Conservation (phyloP, 2,113 vertebrate genomes). For the Ictidomys tridecemlineatus region DNA sequence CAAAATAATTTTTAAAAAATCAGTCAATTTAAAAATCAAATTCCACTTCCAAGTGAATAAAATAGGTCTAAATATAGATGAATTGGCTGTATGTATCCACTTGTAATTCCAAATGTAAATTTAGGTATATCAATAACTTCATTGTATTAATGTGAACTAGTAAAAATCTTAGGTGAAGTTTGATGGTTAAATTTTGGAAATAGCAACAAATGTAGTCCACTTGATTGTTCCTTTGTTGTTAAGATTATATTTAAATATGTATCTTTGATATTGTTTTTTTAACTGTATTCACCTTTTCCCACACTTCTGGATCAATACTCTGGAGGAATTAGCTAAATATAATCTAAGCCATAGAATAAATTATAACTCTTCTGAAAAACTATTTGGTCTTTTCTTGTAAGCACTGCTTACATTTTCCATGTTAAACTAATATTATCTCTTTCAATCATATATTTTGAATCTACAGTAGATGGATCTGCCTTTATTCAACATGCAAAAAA, state of each 20-base stretch:
- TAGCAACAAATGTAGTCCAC: background rate
- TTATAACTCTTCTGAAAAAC: slow-evolving; percentile 23
- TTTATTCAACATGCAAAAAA: slow-evolving; percentile 8
- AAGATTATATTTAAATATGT: background rate
- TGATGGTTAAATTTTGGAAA: slow-evolving; percentile 48
- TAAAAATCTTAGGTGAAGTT: background rate
- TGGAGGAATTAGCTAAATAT: slow-evolving; percentile 40
- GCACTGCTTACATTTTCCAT: background rate
- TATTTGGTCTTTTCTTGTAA: background rate
- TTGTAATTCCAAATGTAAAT: slow-evolving; percentile 1
- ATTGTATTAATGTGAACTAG: background rate
- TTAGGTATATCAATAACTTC: background rate
- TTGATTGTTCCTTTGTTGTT: background rate
- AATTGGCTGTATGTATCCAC: background rate
- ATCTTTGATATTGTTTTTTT: slow-evolving; percentile 46
- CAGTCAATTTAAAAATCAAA: background rate
- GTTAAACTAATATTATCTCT: background rate
- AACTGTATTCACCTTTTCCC: background rate
- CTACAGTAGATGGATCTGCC: background rate
- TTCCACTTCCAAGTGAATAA: slow-evolving; percentile 41
- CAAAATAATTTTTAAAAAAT: background rate
- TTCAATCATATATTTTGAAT: background rate
- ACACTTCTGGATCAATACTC: background rate
- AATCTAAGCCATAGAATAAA: background rate
- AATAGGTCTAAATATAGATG: slow-evolving; percentile 9